Conservation (phyloP, 2,113 vertebrate species). For the Semnornis frantzii region DNA sequence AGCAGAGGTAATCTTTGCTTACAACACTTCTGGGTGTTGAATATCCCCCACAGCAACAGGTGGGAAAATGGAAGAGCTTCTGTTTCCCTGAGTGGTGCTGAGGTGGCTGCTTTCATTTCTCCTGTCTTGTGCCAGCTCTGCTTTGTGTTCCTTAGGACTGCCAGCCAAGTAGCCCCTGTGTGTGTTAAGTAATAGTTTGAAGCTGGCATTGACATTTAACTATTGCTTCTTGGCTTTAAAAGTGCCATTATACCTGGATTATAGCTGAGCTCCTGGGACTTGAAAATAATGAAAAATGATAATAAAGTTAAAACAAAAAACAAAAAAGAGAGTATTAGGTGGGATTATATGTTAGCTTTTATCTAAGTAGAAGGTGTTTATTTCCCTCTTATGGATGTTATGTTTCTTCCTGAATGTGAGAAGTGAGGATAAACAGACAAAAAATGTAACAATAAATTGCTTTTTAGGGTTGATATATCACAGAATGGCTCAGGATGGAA, state of each 20-base stretch:
- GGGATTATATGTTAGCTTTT: constrained; percentile 32
- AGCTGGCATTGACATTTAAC: constrained; percentile 41
- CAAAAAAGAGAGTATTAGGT: constrained; percentile 24
- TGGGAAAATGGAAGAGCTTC: background rate
- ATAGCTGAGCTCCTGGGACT: background rate
- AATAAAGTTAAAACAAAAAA: background rate
- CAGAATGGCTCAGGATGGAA: background rate
- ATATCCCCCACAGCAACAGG: background rate
- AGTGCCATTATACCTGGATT: constrained; percentile 45
- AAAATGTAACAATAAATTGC: background rate
- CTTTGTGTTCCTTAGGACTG: background rate
- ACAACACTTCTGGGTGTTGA: background rate
- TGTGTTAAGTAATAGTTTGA: constrained; percentile 47
- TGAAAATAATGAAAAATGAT: constrained; percentile 18
- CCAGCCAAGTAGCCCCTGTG: background rate
- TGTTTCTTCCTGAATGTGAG: background rate
- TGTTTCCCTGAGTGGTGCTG: background rate
- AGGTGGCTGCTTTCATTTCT: background rate
- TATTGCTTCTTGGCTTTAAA: constrained; percentile 23
- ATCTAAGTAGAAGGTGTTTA: background rate
- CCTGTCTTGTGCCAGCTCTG: background rate
- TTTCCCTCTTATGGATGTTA: background rate
- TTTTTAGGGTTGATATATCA: background rate
- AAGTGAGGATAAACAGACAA: background rate
- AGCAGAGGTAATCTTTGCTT: background rate